These are phyloP conservation scores for Eulithis prunata DNA, from an alignment of 2,888 invertebrate species.

Conservation along the genomic window DNA sequence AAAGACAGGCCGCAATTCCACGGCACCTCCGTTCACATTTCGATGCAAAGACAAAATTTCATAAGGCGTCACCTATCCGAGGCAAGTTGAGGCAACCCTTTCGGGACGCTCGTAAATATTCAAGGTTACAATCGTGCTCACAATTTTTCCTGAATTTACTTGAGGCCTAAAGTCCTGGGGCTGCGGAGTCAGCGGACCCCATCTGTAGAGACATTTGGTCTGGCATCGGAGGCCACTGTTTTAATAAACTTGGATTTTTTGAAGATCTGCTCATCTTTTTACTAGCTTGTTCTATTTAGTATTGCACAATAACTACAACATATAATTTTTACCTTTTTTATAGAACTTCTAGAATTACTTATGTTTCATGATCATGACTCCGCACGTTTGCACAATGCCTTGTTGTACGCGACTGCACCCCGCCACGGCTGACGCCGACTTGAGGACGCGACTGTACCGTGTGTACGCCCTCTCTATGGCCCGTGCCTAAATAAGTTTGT, in stretches of 20 bases:
- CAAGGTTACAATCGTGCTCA: slow-evolving; percentile 68
- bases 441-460: background rate
- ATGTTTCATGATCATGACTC: too few species aligned
- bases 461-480: slow-evolving; percentile 50
- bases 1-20: slow-evolving; percentile 32
- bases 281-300: too few species aligned
- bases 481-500: slow-evolving; percentile 74
- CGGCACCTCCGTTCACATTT: slow-evolving; percentile 42
- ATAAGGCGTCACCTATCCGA: slow-evolving; percentile 61
- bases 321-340: too few species aligned
- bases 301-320: too few species aligned
- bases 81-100: slow-evolving; percentile 65
- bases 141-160: slow-evolving; percentile 71
- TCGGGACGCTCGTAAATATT: slow-evolving; percentile 72
- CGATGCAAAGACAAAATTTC: slow-evolving; percentile 58
- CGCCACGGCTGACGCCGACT: background rate
- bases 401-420: background rate
- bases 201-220: too few species aligned
- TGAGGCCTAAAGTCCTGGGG: slow-evolving; percentile 48
- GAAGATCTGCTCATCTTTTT: too few species aligned
- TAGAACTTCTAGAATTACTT: too few species aligned
- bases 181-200: slow-evolving; percentile 46
- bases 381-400: too few species aligned
- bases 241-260: too few species aligned
- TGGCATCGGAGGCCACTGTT: too few species aligned